These are phyloP conservation scores for Heliothis virescens DNA, from an alignment of 1,140 invertebrate genomes.

Conservation along the genomic window DNA sequence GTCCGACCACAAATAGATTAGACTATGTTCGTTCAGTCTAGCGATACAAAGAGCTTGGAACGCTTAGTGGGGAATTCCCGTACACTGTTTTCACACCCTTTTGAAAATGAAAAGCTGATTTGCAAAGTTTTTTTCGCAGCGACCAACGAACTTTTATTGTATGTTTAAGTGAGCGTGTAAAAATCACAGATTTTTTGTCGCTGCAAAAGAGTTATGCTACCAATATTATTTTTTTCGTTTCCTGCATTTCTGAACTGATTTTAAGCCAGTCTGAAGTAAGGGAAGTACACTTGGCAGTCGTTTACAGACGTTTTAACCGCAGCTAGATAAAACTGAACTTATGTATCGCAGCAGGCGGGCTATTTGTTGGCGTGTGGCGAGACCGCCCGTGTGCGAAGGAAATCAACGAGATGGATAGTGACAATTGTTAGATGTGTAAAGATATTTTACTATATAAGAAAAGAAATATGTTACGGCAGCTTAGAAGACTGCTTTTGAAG, in stretches of 20 bases:
- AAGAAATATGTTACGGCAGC: neutral
- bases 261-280: neutral
- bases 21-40: neutral
- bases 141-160: no score
- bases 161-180: no score
- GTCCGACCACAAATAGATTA: constrained; percentile 28
- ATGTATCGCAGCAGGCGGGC: constrained; percentile 28
- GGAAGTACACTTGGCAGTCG: neutral
- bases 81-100: neutral
- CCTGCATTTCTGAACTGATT: neutral
- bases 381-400: neutral
- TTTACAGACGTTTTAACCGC: constrained; percentile 4
- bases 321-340: constrained; percentile 18
- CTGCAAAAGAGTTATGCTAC: no score
- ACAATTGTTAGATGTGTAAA: no score
- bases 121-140: no score
- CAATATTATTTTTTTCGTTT: no score
- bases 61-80: neutral
- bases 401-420: no score
- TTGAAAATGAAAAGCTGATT: neutral
- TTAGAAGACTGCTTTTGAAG: neutral
- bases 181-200: no score
- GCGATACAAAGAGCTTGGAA: constrained; percentile 8
- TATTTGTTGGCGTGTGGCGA: constrained; percentile 10
- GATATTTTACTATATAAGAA: no score